Conservation (phyloP, 2,797 vertebrate genomes). For the Paedocypris micromegethes region DNA sequence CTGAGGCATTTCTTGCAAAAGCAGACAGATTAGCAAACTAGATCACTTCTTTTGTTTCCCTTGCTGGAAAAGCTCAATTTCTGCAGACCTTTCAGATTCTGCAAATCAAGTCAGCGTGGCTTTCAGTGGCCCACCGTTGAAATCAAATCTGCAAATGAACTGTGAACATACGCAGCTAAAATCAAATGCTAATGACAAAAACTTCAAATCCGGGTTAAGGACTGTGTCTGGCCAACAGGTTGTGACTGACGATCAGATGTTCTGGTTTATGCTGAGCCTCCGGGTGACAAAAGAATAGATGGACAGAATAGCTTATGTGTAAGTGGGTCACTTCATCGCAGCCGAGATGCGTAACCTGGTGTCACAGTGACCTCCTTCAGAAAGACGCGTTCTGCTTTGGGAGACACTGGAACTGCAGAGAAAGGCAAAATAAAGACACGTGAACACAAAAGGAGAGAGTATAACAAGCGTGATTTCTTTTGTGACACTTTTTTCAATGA, state of each 20-base stretch:
- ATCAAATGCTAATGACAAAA: no score
- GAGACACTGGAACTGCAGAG: neutral
- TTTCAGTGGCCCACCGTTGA: no score
- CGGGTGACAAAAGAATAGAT: constrained; percentile 20
- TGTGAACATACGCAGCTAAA: no score
- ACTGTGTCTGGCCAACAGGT: neutral
- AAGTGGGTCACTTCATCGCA: constrained; percentile 35
- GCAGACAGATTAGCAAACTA: neutral
- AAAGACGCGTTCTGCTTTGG: constrained; percentile 22
- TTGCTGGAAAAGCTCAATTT: neutral
- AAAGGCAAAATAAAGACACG: neutral
- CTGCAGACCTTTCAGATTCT: neutral
- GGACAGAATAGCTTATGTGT: constrained; percentile 10
- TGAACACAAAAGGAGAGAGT: neutral
- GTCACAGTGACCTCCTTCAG: constrained; percentile 35
- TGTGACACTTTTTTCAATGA: no score
- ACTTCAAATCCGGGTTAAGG: constrained; percentile 12
- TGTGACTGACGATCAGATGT: constrained; percentile 5
- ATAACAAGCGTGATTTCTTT: no score
- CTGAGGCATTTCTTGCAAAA: neutral
- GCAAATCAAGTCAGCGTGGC: neutral
- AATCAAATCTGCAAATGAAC: no score
- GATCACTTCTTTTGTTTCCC: neutral
- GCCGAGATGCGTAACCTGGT: neutral
- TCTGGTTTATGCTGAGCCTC: constrained; percentile 11